Conservation (phyloP, 1,140 invertebrate species). For the Melipona quadrifasciata region DNA sequence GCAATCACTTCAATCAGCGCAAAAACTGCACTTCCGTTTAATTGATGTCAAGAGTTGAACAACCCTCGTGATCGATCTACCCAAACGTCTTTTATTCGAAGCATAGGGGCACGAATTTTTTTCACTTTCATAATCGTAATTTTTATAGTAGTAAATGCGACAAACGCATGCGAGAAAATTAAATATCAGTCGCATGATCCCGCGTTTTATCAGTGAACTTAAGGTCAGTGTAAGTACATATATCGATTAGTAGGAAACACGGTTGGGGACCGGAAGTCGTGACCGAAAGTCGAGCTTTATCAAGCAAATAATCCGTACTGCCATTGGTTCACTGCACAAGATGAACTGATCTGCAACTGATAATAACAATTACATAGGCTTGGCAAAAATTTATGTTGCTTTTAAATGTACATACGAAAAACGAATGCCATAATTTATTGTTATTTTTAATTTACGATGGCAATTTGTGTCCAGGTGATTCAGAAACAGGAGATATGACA, state of each 20-base stretch:
- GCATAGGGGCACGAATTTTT: too few species aligned
- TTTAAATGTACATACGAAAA: neutral
- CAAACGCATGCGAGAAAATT: neutral
- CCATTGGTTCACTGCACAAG: neutral
- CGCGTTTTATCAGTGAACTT: slow-evolving; percentile 19
- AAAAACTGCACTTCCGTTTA: neutral
- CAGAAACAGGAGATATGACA: slow-evolving; percentile 29
- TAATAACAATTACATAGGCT: neutral
- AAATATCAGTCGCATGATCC: neutral
- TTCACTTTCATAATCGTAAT: neutral
- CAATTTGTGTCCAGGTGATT: slow-evolving; percentile 47
- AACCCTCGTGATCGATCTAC: slow-evolving; percentile 26
- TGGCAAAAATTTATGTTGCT: neutral
- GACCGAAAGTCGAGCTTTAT: slow-evolving; percentile 5
- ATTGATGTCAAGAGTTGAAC: slow-evolving; percentile 23
- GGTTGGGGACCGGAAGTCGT: neutral
- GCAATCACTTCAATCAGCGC: neutral
- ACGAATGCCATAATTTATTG: neutral
- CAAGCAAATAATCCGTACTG: neutral
- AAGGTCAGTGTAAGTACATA: slow-evolving; percentile 34
- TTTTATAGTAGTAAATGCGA: neutral
- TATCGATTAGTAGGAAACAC: slow-evolving; percentile 4
- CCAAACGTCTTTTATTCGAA: neutral
- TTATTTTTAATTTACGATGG: slow-evolving; percentile 5
- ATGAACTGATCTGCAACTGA: neutral